Conservation (phyloP, 2,888 invertebrate genomes). For the Rhogogaster chlorosoma region DNA sequence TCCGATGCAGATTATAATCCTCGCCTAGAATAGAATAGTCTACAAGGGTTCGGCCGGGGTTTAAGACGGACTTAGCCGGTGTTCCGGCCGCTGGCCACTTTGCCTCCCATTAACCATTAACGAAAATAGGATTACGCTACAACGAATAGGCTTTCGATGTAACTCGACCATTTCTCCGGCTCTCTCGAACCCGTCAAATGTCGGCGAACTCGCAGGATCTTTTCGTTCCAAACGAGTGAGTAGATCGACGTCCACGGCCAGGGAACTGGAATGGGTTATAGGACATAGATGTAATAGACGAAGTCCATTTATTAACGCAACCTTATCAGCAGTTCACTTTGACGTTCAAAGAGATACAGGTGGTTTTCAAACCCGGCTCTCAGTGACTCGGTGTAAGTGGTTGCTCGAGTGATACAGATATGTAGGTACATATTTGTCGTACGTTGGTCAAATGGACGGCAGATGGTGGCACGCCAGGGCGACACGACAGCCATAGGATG, state of each 20-base stretch:
- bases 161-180: constrained; percentile 49
- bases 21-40: constrained; percentile 64
- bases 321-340: constrained; percentile 45
- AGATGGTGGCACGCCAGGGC: constrained; percentile 33
- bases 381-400: constrained; percentile 33
- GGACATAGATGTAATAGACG: constrained; percentile 5
- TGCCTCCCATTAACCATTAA: constrained; percentile 78
- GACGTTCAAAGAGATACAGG: constrained; percentile 42
- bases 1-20: constrained; percentile 73
- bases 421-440: constrained; percentile 50
- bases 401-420: constrained; percentile 47
- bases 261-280: background rate
- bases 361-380: constrained; percentile 30
- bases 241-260: background rate
- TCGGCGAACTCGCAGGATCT: background rate
- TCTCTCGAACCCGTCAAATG: background rate
- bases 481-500: background rate
- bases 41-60: constrained; percentile 72
- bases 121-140: constrained; percentile 75
- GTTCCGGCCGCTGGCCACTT: constrained; percentile 78
- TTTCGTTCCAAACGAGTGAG: background rate
- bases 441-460: constrained; percentile 48
- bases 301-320: constrained; percentile 23
- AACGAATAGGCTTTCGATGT: constrained; percentile 50
- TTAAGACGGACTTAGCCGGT: constrained; percentile 78